Conservation (phyloP, 2,797 vertebrate species). For the Typhlichthys eigenmanni region DNA sequence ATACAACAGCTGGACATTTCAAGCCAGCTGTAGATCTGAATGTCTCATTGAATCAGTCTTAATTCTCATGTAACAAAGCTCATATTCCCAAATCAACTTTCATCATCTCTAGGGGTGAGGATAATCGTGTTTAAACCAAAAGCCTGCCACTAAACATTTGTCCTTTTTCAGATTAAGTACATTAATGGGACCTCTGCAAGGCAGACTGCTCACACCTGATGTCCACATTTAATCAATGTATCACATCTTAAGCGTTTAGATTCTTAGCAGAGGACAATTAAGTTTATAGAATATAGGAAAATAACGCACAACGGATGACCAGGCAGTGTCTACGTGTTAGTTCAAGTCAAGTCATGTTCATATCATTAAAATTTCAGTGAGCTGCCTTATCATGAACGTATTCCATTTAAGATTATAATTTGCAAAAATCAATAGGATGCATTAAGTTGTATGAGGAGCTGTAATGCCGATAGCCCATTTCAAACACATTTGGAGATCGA, state of each 20-base stretch:
- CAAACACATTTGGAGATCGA: too few species aligned
- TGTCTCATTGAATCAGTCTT: conserved; percentile 50
- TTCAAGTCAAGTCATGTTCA: too few species aligned
- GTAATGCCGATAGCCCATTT: too few species aligned
- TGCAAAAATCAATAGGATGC: too few species aligned
- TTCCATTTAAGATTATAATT: too few species aligned
- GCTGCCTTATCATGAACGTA: too few species aligned
- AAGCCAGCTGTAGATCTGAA: conserved; percentile 45
- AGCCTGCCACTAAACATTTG: conserved; percentile 10
- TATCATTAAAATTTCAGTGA: too few species aligned
- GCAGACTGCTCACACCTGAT: conserved; percentile 55
- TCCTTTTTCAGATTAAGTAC: conserved; percentile 20
- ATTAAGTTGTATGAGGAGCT: too few species aligned
- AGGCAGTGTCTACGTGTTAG: neutral
- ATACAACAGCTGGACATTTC: conserved; percentile 12
- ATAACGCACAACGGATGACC: neutral
- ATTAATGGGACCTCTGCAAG: conserved; percentile 25
- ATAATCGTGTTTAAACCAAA: conserved; percentile 42
- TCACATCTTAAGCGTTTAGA: conserved; percentile 9
- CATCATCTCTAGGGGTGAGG: conserved; percentile 25
- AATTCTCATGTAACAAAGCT: conserved; percentile 50
- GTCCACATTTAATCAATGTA: conserved; percentile 29
- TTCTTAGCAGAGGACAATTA: neutral
- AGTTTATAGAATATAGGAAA: neutral
- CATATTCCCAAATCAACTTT: conserved; percentile 40